Conservation (phyloP, 2,113 vertebrate genomes). For the Anguilla japonica region DNA sequence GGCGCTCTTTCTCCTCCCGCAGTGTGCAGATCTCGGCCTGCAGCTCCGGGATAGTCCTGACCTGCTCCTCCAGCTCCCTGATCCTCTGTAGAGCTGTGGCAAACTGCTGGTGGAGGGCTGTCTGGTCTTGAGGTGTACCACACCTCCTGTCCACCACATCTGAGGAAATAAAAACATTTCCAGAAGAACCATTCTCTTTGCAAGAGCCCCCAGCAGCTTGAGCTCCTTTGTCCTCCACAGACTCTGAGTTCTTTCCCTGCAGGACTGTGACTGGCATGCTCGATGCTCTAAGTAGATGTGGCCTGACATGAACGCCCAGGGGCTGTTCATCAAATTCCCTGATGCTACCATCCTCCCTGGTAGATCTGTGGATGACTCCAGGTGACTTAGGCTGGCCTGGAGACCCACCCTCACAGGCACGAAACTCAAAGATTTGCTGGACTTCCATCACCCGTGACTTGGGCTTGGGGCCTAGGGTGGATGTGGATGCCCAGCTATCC, state of each 20-base stretch:
- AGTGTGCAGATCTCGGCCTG: conserved; percentile 69
- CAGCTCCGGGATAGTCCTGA: conserved; percentile 69
- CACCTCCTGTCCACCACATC: conserved; percentile 56
- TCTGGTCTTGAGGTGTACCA: conserved; percentile 49
- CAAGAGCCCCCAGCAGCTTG: conserved; percentile 50
- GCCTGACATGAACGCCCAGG: conserved; percentile 65
- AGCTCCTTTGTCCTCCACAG: conserved; percentile 52
- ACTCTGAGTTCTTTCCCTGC: conserved; percentile 66
- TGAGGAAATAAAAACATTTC: conserved; percentile 56
- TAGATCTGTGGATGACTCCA: conserved; percentile 58
- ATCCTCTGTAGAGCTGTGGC: conserved; percentile 64
- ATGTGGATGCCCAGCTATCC: conserved; percentile 76
- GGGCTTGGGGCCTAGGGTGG: conserved; percentile 74
- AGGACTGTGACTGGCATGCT: conserved; percentile 87
- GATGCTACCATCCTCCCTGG: conserved; percentile 56
- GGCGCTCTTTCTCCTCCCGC: conserved; percentile 59
- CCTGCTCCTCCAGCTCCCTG: conserved; percentile 68
- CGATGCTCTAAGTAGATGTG: conserved; percentile 85
- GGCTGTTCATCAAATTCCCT: conserved; percentile 53
- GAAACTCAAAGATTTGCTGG: conserved; percentile 68
- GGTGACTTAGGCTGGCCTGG: conserved; percentile 29
- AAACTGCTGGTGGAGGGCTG: conserved; percentile 67
- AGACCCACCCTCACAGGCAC: conserved; percentile 47
- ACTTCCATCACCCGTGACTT: conserved; percentile 72
- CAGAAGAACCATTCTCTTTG: conserved; percentile 40